Base-by-base conservation (phyloP, 1,140 invertebrate genomes). In the Drosophila sechellia region DNA sequence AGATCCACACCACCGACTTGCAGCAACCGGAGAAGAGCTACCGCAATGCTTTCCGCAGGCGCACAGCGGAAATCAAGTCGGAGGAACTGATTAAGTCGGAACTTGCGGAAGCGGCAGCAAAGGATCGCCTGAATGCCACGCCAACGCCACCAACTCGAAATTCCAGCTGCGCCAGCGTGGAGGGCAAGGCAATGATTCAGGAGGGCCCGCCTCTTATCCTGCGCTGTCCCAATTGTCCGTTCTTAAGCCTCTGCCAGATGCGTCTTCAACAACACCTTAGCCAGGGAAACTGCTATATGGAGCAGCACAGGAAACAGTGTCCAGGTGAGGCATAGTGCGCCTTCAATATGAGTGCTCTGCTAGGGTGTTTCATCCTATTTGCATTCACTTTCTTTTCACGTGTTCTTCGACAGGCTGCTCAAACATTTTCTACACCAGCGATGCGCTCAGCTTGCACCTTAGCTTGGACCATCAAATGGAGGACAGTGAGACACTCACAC, bases 381-480 rank as follows among this genome's bases (percentile, higher is more conserved):
- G 31, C 31, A 10, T 31, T 31, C 13, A 42, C 35, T 5, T 20
- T 17, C 35, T 5, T 20, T 17, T 50, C n/a, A 15, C 17, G 1
- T 15, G 20, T 15, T 13, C 39, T 58, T 8, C 57, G 65, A 3
- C 17, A 74, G 93, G 93, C 37, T 94, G 93, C 76, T 53, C 79
- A 1, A 94, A 94, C 74, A 79, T 92, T 40, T 94, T 94, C 68
- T 93, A 90, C 60, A 92, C 87, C 57, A 66, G 83, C 40, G 84
- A 93, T 49, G 92, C 93, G 11, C 78, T 94, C 13, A 75, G 92
- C 42, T 70, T 93, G 20, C 93, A 94, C 81, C 87, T 94, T 1
- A 81, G 92, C 25, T 75, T 92, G 68, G 93, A 93, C 69, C 93
- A 94, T 73, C 85, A 92, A 43, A 85, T 94, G 57, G 76, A 70